Evolutionary conservation across 2,797 vertebrate species (phyloP), one percentile per base, ranked within the genome.

Genomic region (Pangasius krempfi): DNA sequence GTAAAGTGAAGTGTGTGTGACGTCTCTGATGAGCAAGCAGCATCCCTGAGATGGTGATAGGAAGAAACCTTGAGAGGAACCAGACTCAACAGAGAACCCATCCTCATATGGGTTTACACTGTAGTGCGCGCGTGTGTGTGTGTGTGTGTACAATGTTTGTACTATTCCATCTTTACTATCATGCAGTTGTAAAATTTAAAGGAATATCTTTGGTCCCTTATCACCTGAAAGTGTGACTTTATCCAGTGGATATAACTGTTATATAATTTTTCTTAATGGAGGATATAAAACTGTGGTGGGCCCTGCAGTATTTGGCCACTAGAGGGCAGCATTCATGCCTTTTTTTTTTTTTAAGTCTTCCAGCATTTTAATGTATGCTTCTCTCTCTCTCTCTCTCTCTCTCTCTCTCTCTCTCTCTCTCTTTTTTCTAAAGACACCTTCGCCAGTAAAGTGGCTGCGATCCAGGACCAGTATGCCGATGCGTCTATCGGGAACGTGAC

Each of bases 401-500:
- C n/a, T n/a, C n/a, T n/a, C n/a, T n/a, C n/a, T n/a, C n/a, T 40
- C 13, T 84, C 44, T 20, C 3, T 73, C 3, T 78, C 16, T 54
- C n/a, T 20, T n/a, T 50, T 4, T 50, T 5, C 5, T 44, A 5
- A 44, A 99, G 99, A 99, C 92, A 99, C 99, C 0, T 99, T 99
- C 90, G 99, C 99, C 94, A 99, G 99, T 95, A 99, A 99, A 95
- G 99, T 99, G 54, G 98, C 99, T 3, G 99, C 99, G 0, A 99
- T 96, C 4, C 98, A 99, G 94, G 99, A 99, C 94, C 98, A 99
- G 95, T 99, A 99, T 0, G 99, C 99, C 0, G 99, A 99, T 0
- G 99, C 99, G 0, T 99, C 98, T 94, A 99, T 99, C 0, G 99
- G 99, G 72, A 99, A 99, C 0, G 99, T 99, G 96, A 99, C 98